Evolutionary conservation across 2,888 invertebrate species (phyloP).

Genomic region (Erannis defoliaria): DNA sequence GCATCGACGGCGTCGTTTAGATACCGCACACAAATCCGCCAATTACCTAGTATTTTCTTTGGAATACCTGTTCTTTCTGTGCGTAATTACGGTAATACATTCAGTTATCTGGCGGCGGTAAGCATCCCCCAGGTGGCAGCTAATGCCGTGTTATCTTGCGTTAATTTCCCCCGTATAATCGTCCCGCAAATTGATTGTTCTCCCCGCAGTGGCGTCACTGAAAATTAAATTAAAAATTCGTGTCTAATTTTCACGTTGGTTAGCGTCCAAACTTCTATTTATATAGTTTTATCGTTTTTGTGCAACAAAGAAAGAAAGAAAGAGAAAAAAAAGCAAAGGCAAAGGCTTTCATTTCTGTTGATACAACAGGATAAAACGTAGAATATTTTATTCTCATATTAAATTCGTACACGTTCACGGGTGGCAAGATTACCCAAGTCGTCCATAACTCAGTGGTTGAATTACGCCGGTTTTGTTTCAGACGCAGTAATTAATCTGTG

Average conservation of each 20-base stretch:
- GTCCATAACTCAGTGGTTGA: conserved; percentile 43
- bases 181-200: conserved; percentile 73
- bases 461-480: conserved; percentile 31
- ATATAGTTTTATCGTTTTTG: conserved; percentile 27
- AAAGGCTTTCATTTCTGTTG: conserved; percentile 15
- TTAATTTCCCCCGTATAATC: conserved; percentile 76
- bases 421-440: conserved; percentile 34
- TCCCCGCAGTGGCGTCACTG: conserved; percentile 45
- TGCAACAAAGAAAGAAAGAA: no score
- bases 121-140: conserved; percentile 76
- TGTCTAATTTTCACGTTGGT: conserved; percentile 24
- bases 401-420: conserved; percentile 28
- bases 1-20: conserved; percentile 69
- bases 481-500: conserved; percentile 52
- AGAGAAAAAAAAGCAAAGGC: no score
- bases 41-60: conserved; percentile 64
- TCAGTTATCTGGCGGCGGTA: conserved; percentile 74
- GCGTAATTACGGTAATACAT: conserved; percentile 74
- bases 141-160: conserved; percentile 76
- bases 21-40: conserved; percentile 61
- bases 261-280: conserved; percentile 21
- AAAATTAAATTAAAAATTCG: conserved; percentile 58
- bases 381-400: conserved; percentile 28
- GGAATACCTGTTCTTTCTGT: conserved; percentile 70
- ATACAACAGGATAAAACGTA: conserved; percentile 12